Conservation (phyloP, 2,888 invertebrate species). For the Nomada flava region DNA sequence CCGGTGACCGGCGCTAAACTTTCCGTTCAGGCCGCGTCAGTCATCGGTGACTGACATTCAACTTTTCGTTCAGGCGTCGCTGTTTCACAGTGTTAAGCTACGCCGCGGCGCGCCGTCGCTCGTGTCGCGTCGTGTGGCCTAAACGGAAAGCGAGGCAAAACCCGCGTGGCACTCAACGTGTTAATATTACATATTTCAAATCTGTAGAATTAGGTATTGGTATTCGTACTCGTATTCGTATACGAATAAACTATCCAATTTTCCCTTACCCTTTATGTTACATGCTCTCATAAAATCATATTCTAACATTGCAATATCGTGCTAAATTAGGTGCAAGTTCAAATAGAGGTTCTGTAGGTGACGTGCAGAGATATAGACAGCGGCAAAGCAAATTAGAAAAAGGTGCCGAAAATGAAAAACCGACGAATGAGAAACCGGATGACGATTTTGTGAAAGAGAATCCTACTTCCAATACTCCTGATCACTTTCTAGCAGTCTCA, state of each 20-base stretch:
- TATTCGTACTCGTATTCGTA: neutral
- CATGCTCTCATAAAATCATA: neutral
- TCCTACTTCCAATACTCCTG: conserved; percentile 51
- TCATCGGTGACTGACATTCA: too few species aligned
- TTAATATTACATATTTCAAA: neutral
- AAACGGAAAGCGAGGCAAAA: too few species aligned
- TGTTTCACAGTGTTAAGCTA: too few species aligned
- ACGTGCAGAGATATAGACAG: conserved; percentile 56
- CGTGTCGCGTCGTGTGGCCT: too few species aligned
- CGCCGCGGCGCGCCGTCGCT: too few species aligned
- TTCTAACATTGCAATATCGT: conserved; percentile 17
- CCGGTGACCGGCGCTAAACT: too few species aligned
- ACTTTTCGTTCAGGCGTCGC: too few species aligned
- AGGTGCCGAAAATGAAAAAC: conserved; percentile 65
- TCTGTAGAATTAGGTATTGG: conserved; percentile 8
- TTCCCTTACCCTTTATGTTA: neutral
- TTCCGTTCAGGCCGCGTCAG: too few species aligned
- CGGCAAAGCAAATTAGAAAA: conserved; percentile 65
- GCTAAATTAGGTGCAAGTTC: conserved; percentile 71
- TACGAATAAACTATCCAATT: neutral
- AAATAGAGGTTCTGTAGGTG: conserved; percentile 67
- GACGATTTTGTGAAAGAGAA: conserved; percentile 62
- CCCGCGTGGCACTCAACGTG: too few species aligned
- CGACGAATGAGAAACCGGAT: conserved; percentile 71
- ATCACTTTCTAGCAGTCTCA: conserved; percentile 54